These are phyloP conservation scores for Empidonax traillii DNA, from an alignment of 2,113 vertebrate genomes.

Conservation along the genomic window DNA sequence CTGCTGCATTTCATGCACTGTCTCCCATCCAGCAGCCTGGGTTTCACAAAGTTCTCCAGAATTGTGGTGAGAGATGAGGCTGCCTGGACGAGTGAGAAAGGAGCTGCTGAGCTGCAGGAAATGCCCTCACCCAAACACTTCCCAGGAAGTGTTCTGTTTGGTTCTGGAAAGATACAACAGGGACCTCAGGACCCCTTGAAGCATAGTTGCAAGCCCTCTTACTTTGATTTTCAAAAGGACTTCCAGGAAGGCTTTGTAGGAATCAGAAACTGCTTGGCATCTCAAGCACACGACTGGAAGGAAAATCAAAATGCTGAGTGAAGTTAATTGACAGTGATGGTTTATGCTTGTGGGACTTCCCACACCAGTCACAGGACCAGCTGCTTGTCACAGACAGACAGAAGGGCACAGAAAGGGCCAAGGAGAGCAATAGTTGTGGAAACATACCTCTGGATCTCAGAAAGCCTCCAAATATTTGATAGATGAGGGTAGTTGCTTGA, in stretches of 20 bases:
- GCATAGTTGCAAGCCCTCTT: neutral
- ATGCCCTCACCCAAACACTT: neutral
- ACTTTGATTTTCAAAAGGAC: neutral
- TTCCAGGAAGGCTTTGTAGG: neutral
- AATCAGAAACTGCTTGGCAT: neutral
- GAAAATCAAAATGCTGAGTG: neutral
- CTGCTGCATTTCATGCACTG: neutral
- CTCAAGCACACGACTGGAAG: neutral
- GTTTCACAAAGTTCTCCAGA: conserved; percentile 88
- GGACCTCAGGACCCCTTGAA: neutral
- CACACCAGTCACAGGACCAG: neutral
- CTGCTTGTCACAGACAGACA: neutral
- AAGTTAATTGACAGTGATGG: neutral
- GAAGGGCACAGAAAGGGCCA: neutral
- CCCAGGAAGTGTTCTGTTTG: neutral
- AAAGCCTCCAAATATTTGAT: neutral
- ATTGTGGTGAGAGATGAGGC: conserved; percentile 83
- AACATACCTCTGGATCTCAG: neutral
- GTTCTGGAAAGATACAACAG: neutral
- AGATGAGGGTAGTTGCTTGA: neutral
- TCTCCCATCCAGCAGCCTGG: conserved; percentile 81
- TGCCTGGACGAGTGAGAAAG: neutral
- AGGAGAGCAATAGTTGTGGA: neutral
- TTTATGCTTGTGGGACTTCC: neutral
- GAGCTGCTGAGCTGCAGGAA: neutral